Conservation (phyloP, 2,797 vertebrate species). For the Smutsia temminckii region DNA sequence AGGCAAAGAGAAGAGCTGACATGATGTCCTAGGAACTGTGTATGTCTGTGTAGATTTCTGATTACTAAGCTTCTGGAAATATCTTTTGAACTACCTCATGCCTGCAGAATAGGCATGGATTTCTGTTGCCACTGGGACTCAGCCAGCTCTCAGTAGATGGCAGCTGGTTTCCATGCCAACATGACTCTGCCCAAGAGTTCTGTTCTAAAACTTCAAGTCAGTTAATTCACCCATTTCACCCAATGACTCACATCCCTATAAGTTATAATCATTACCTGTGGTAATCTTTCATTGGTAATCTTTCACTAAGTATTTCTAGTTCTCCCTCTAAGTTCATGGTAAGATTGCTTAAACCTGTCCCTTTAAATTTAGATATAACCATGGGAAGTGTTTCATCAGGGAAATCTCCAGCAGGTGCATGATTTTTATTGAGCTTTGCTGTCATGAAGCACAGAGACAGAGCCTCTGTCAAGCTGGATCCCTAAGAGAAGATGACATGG, state of each 20-base stretch:
- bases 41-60: background rate
- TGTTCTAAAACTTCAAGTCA: background rate
- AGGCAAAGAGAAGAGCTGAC: background rate
- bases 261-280: background rate
- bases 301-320: background rate
- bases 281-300: background rate
- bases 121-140: background rate
- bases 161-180: background rate
- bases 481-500: background rate
- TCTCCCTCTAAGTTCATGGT: background rate
- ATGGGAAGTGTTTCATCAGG: background rate
- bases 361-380: background rate
- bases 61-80: background rate
- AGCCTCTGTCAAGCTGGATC: background rate
- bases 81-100: background rate
- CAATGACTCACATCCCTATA: background rate
- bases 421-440: background rate
- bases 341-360: background rate
- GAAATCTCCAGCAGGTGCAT: background rate
- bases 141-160: background rate
- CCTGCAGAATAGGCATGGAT: background rate
- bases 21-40: background rate
- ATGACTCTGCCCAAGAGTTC: background rate
- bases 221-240: constrained; percentile 1
- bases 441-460: background rate